A percentile compares a stretch with the other conserved stretches of the same genome.
Evolutionary conservation across 2,888 invertebrate species (phyloP).

Genomic region (Lamproptera curius): DNA sequence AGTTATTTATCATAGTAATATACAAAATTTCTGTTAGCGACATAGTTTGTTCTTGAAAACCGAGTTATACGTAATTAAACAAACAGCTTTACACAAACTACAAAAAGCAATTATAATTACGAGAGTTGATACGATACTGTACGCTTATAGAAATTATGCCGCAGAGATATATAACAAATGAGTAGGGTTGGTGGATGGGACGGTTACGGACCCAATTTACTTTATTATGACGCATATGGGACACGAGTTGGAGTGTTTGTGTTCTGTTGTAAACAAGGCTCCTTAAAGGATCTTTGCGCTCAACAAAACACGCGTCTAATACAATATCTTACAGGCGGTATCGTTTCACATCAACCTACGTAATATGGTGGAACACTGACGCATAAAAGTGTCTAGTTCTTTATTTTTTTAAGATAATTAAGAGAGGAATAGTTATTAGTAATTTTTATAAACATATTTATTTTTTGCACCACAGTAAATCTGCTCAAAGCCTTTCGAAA

Average conservation of each 20-base stretch:
- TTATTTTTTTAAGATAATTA: too few species aligned
- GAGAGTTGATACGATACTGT: slow-evolving; percentile 1
- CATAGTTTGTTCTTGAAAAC: not conserved
- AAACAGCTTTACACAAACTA: not conserved
- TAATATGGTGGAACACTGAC: too few species aligned
- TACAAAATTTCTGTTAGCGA: too few species aligned
- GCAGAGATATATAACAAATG: slow-evolving; percentile 17
- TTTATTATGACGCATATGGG: slow-evolving; percentile 17
- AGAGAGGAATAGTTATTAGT: too few species aligned
- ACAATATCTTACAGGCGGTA: not conserved
- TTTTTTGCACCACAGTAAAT: too few species aligned
- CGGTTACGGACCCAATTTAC: slow-evolving; percentile 15
- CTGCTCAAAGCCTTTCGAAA: too few species aligned
- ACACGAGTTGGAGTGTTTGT: slow-evolving; percentile 12
- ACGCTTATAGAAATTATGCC: slow-evolving; percentile 9
- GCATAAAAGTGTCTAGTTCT: too few species aligned
- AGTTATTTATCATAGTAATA: too few species aligned
- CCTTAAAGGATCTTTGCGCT: not conserved
- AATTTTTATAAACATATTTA: too few species aligned
- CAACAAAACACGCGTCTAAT: not conserved
- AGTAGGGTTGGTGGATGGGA: slow-evolving; percentile 13
- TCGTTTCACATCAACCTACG: not conserved
- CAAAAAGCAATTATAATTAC: slow-evolving; percentile 4
- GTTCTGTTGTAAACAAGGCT: slow-evolving; percentile 1
- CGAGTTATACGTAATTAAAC: not conserved